Base-by-base conservation (phyloP, 2,888 invertebrate genomes). In the Dyspetes luteomarginatus region DNA sequence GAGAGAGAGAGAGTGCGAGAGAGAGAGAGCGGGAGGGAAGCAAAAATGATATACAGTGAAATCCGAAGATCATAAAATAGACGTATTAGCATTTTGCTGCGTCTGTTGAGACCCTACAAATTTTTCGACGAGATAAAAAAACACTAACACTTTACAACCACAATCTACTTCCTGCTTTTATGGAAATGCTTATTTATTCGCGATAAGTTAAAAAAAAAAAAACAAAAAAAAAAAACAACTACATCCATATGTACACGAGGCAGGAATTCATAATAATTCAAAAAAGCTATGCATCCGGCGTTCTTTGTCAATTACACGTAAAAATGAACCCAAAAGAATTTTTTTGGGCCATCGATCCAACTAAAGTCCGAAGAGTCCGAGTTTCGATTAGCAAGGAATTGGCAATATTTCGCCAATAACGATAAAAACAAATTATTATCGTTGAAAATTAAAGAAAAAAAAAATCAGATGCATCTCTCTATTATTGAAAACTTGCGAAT, bases 161-260 rank as follows among this genome's bases (percentile, higher is more conserved):
- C n/a, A 81, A 78, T 81, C 83, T 83, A 83, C 81, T 83, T 83
- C 81, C 58, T 67, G 76, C 78, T 83, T 81, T 69, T 75, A 64
- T 15, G 26, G 58, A 67, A 71, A 64, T 36, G 81, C 72, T 78
- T 78, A 17, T 58, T 62, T 30, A 28, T 67, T 58, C 74, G 68
- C 68, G 52, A 62, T 64, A 60, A 76, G 69, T 60, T 58, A 36
- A 68, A 62, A 24, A 12, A 48, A 62, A 43, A 55, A 50, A 56
- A 43, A 26, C 12, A 30, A 68, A 24, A 65, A 0, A 36, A 73
- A 24, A 52, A 55, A 30, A 73, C 19, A 41, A 64, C 24, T 5
- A n/a, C 3, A 64, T 3, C 17, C 2, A 17, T 26, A 43, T 17
- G 26, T n/a, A 7, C 15, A 15, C 15, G 60, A 26, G 50, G 12